A percentile compares a stretch with the other conserved stretches of the same genome.
These are phyloP conservation scores for Thunnus albacares DNA, from an alignment of 2,797 vertebrate species.

Conservation along the genomic window DNA sequence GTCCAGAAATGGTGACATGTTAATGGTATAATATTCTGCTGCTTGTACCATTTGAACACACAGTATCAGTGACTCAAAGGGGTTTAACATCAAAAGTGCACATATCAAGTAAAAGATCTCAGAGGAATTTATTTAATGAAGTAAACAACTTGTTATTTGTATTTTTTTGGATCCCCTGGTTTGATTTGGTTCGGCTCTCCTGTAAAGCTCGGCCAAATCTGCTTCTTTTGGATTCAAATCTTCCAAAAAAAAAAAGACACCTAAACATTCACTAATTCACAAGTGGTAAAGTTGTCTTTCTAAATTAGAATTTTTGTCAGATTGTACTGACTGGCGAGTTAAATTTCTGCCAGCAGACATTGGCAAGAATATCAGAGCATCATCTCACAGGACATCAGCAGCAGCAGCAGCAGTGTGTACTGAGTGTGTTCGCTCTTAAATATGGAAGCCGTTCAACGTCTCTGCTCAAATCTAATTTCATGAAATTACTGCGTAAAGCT, in stretches of 20 bases:
- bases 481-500: not conserved
- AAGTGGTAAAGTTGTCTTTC: conserved; percentile 13
- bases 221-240: conserved; percentile 7
- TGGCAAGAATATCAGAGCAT: conserved; percentile 37
- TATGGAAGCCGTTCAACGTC: conserved; percentile 35
- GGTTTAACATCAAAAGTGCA: conserved; percentile 22
- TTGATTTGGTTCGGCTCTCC: not conserved
- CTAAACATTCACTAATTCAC: conserved; percentile 23
- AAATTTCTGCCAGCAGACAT: conserved; percentile 42
- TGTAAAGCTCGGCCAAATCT: conserved; percentile 8
- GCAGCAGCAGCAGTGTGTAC: conserved; percentile 3
- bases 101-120: conserved; percentile 6
- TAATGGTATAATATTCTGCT: not conserved
- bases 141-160: conserved; percentile 33
- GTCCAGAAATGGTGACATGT: not conserved
- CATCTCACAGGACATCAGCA: conserved; percentile 44
- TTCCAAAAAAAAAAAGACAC: not conserved
- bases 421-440: conserved; percentile 27
- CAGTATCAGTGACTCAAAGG: conserved; percentile 3
- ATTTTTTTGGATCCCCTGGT: not conserved
- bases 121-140: conserved; percentile 4
- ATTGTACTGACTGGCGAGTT: conserved; percentile 21
- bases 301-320: conserved; percentile 8
- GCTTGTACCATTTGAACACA: not conserved
- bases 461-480: conserved; percentile 23